Base-by-base conservation (phyloP, 2,113 vertebrate species). In the Sinocyclocheilus rhinocerous region DNA sequence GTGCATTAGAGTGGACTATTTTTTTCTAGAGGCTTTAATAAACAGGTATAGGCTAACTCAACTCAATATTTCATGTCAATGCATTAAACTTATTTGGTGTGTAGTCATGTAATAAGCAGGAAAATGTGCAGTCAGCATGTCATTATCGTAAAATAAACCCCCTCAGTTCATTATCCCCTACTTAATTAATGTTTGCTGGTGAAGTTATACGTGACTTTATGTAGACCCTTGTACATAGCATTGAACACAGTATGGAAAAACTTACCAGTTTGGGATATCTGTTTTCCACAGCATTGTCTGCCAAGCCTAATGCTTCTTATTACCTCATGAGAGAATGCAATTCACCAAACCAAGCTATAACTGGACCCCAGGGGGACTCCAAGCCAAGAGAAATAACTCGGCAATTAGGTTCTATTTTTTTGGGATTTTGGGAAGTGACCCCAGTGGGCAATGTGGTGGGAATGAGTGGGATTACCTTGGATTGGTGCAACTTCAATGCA, bases 261-360 rank as follows among this genome's bases (percentile, higher is more conserved):
- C 72, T 86, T 84, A 86, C 69, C 89, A 82, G 39, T 82, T 82
- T 84, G 29, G 76, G 61, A 82, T 90, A 88, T 90, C 76, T 88
- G 72, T 86, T 88, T 90, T 90, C 88, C 87, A 85, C 75, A 77
- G 83, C 10, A 67, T 77, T 72, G 20, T 73, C 81, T 77, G 85
- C 82, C 89, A 86, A 86, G 39, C 69, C 65, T 59, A 84, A 88
- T 85, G 78, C 83, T 70, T 82, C 76, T 42, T 52, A 85, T 85
- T 88, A 87, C 73, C 75, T 87, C 87, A 88, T 83, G 78, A 88
- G 85, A 83, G 75, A 87, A 85, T 76, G 81, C 87, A 90, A 80
- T 85, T 85, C 79, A 88, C 78, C 70, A 85, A 88, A 77, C 84
- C 87, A 76, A 84, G 73, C 76, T 81, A 76, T 81, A 89, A 88